phyloP scores from a whole-genome alignment of 2,888 invertebrate species.

The Piscicola geometra region DNA sequence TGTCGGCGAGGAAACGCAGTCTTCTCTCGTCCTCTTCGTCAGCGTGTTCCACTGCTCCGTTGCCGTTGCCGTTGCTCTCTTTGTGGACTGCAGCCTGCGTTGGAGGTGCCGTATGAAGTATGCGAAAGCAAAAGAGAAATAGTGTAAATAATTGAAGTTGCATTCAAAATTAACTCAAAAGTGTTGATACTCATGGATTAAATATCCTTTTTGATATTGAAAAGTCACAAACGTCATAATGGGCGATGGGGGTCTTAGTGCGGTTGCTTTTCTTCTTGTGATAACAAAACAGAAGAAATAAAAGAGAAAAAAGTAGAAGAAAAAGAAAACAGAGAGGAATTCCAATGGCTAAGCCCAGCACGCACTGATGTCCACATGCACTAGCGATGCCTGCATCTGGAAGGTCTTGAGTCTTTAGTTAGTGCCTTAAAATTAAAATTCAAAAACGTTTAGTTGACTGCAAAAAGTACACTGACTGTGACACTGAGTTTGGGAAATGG shows the following conservation, averaged over 20 bases:
- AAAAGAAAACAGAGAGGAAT: not conserved
- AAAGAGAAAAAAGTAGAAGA: not conserved
- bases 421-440: not conserved
- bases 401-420: not conserved
- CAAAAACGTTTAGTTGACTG: not conserved
- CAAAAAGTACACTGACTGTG: not conserved
- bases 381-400: not conserved
- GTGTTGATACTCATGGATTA: no score
- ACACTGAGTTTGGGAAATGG: not conserved
- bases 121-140: no score
- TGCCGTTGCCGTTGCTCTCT: no score
- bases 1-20: no score
- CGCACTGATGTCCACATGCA: not conserved
- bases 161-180: no score
- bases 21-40: no score
- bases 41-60: no score
- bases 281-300: not conserved
- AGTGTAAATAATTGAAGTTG: no score
- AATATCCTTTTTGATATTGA: no score
- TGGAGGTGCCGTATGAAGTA: no score
- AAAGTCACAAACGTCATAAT: no score
- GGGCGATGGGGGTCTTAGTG: not conserved
- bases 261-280: not conserved
- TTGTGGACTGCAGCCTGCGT: no score
- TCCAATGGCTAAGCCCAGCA: not conserved